Conservation (phyloP, 1,140 invertebrate species). For the Yoshiicerus persimilis region DNA sequence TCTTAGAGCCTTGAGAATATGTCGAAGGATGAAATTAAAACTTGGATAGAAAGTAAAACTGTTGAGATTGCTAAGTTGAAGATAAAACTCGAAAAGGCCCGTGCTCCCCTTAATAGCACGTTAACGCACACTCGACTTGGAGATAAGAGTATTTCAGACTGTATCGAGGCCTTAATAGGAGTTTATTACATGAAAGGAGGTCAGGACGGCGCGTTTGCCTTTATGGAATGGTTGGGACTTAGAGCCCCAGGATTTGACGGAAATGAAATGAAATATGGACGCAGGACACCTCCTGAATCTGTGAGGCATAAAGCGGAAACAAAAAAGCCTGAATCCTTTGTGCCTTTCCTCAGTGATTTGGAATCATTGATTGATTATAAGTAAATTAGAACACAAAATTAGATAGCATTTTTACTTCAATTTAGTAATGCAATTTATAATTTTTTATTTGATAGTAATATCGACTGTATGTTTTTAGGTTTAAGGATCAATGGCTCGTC, state of each 20-base stretch:
- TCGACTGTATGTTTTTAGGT: slow-evolving; percentile 55
- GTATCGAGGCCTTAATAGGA: slow-evolving; percentile 46
- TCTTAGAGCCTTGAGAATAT: background rate
- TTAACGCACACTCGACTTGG: slow-evolving; percentile 19
- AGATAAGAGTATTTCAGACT: slow-evolving; percentile 42
- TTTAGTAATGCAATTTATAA: background rate
- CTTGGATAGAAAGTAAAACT: background rate
- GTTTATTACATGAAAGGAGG: slow-evolving; percentile 39
- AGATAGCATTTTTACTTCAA: background rate
- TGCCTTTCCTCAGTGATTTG: background rate
- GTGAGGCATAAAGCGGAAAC: background rate
- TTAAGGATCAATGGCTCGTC: slow-evolving; percentile 61
- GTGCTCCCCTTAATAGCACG: background rate
- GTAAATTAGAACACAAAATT: too few species aligned
- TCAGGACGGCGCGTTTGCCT: background rate
- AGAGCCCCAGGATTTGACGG: background rate
- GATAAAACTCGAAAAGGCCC: background rate
- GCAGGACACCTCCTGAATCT: background rate
- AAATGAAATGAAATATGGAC: background rate
- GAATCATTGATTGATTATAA: slow-evolving; percentile 18
- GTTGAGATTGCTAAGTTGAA: too few species aligned
- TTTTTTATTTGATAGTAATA: background rate
- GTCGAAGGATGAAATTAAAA: background rate
- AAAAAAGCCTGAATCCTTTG: background rate
- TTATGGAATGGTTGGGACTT: slow-evolving; percentile 39